phyloP scores from a whole-genome alignment of 2,113 vertebrate species.

The Megaceryle torquata region DNA sequence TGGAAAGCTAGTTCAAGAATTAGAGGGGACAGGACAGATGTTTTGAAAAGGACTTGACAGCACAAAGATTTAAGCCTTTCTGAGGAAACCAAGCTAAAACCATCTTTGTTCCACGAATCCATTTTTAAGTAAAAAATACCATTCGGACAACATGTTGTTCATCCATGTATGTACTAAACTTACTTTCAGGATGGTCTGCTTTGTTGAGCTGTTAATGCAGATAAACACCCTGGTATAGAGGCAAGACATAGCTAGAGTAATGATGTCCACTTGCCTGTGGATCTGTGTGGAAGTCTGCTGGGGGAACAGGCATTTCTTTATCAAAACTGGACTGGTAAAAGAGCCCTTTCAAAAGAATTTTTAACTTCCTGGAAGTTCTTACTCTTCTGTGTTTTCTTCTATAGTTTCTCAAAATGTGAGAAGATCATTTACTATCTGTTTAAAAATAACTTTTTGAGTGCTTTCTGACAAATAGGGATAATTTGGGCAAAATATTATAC shows the following conservation, averaged over 20 bases:
- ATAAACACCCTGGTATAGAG: neutral
- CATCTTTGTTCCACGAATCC: neutral
- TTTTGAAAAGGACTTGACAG: neutral
- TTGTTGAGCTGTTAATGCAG: neutral
- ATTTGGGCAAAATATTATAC: neutral
- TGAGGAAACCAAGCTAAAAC: neutral
- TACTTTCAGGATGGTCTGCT: neutral
- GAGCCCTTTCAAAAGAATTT: neutral
- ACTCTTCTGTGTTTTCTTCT: neutral
- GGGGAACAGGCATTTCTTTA: neutral
- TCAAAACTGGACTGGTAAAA: neutral
- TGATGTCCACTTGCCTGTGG: accelerated
- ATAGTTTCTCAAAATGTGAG: neutral
- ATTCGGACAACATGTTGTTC: neutral
- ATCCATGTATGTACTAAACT: neutral
- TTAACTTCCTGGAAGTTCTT: neutral
- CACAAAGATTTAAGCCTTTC: neutral
- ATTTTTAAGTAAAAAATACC: neutral
- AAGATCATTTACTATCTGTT: neutral
- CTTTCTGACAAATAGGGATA: neutral
- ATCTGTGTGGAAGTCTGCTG: neutral
- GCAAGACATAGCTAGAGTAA: neutral
- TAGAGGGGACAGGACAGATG: neutral
- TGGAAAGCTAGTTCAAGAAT: neutral
- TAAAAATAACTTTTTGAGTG: neutral